Evolutionary conservation across 2,888 invertebrate genomes (phyloP).

Genomic region (Aproaerema taeniolella): DNA sequence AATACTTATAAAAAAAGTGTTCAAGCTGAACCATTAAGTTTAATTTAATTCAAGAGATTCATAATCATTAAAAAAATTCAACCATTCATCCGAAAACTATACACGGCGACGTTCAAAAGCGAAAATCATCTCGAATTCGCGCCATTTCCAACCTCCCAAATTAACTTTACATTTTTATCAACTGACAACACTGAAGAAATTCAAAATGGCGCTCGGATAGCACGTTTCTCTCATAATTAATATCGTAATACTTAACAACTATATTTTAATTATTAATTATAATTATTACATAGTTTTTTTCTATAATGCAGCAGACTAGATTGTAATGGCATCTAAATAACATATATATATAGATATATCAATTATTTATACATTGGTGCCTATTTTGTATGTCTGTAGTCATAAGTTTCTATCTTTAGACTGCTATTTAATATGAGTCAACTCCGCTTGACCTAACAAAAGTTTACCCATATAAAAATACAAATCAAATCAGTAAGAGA

Average conservation of each 20-base stretch:
- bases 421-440: no score
- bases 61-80: conserved; percentile 15
- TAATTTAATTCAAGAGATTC: no score
- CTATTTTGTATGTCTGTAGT: no score
- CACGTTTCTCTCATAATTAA: conserved; percentile 31
- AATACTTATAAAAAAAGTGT: no score
- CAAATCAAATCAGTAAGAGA: no score
- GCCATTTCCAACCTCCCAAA: conserved; percentile 1
- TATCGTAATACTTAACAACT: conserved; percentile 55
- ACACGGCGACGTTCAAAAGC: conserved; percentile 32
- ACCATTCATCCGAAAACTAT: no score
- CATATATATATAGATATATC: conserved; percentile 9
- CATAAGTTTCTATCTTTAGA: no score
- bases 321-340: conserved; percentile 56
- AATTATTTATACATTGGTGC: conserved; percentile 27
- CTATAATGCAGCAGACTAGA: conserved; percentile 69
- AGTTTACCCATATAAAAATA: no score
- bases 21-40: no score
- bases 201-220: conserved; percentile 4
- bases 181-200: not conserved
- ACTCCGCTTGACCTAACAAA: no score
- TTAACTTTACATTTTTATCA: no score
- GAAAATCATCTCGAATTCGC: conserved; percentile 26
- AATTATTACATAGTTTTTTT: conserved; percentile 49
- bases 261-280: conserved; percentile 41